Conservation (phyloP, 2,797 vertebrate species). For the Sparidentex hasta region DNA sequence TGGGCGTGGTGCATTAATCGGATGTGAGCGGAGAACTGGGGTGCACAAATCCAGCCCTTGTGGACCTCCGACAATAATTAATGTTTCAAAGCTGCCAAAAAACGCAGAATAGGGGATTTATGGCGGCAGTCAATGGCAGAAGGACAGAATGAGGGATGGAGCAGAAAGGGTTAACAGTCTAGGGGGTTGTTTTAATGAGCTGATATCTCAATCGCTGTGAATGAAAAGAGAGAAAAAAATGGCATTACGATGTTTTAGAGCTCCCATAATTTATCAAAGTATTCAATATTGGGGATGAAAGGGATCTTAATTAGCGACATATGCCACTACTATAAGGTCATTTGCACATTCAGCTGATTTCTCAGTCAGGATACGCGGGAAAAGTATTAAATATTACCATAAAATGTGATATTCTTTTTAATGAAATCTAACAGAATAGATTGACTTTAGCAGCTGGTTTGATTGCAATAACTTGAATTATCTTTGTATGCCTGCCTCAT, state of each 20-base stretch:
- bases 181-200: slow-evolving; percentile 72
- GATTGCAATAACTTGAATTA: slow-evolving; percentile 18
- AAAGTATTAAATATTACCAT: slow-evolving; percentile 50
- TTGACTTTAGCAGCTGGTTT: slow-evolving; percentile 24
- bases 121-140: slow-evolving; percentile 52
- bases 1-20: slow-evolving; percentile 59
- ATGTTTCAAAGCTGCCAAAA: slow-evolving; percentile 70
- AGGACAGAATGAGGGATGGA: slow-evolving; percentile 44
- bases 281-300: slow-evolving; percentile 70
- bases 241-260: slow-evolving; percentile 33
- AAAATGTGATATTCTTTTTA: slow-evolving; percentile 63
- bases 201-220: slow-evolving; percentile 63
- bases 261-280: slow-evolving; percentile 60
- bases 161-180: slow-evolving; percentile 66
- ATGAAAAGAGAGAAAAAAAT: slow-evolving; percentile 50
- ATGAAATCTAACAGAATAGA: slow-evolving; percentile 59
- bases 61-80: slow-evolving; percentile 73
- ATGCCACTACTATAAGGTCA: slow-evolving; percentile 57
- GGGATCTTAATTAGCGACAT: slow-evolving; percentile 69
- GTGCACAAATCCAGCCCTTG: slow-evolving; percentile 70
- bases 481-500: neutral
- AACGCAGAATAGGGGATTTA: slow-evolving; percentile 61
- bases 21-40: slow-evolving; percentile 45
- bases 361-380: slow-evolving; percentile 26
- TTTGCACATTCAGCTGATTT: slow-evolving; percentile 70